A percentile compares a stretch with the other conserved stretches of the same genome.
These are phyloP conservation scores for Acheta domesticus DNA, from an alignment of 2,888 invertebrate genomes.

Conservation along the genomic window DNA sequence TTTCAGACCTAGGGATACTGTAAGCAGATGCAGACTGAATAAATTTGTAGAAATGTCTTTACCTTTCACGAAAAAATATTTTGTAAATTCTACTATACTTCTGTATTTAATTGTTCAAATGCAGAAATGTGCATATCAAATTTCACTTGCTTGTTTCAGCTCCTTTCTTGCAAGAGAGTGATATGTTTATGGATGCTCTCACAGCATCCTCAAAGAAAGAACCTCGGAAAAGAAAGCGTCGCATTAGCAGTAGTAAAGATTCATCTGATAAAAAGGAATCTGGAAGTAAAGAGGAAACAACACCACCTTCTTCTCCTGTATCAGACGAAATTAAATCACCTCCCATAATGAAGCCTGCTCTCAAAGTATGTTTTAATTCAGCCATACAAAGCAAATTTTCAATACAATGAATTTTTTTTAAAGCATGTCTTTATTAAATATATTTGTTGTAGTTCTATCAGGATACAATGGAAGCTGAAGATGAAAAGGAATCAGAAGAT, in stretches of 20 bases:
- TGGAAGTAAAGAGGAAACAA: constrained; percentile 43
- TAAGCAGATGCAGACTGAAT: not conserved
- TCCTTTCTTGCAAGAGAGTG: constrained; percentile 79
- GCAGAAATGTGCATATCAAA: not conserved
- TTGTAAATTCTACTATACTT: too few relatives aligned
- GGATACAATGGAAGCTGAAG: constrained; percentile 75
- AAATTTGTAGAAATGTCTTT: not conserved
- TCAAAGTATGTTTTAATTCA: constrained; percentile 46
- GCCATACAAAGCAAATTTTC: not conserved
- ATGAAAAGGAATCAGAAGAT: constrained; percentile 36
- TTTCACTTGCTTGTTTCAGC: constrained; percentile 53
- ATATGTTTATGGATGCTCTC: constrained; percentile 90
- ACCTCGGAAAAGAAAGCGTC: constrained; percentile 73
- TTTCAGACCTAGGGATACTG: too few relatives aligned
- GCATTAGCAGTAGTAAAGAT: constrained; percentile 66
- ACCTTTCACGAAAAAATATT: not conserved
- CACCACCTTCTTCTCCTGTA: constrained; percentile 56
- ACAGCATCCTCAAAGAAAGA: constrained; percentile 72
- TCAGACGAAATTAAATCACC: constrained; percentile 44
- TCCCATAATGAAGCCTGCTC: constrained; percentile 48
- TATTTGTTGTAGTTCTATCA: constrained; percentile 70
- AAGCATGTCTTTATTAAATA: constrained; percentile 18
- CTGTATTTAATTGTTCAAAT: too few relatives aligned
- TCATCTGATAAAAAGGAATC: constrained; percentile 45
- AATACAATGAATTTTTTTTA: constrained; percentile 21